Evolutionary conservation across 1,140 invertebrate genomes (phyloP).

Genomic region (Riptortus pedestris): DNA sequence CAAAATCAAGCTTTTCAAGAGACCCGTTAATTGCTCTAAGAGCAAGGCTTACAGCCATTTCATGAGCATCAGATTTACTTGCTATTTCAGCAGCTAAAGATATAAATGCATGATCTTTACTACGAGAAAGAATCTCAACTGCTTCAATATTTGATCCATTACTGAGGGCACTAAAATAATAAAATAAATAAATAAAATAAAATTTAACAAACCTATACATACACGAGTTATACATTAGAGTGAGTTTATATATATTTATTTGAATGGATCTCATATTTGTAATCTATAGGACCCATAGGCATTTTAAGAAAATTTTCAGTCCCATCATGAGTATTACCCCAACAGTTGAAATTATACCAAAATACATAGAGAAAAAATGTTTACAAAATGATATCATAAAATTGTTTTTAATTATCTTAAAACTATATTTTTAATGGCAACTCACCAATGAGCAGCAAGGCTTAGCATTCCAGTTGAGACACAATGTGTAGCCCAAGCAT

Average conservation of each 20-base stretch:
- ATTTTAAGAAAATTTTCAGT: no score
- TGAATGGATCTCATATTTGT: background rate
- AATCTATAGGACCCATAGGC: constrained; percentile 3
- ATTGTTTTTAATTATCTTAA: no score
- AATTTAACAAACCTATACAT: background rate
- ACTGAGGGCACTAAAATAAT: constrained; percentile 28
- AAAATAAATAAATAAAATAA: constrained; percentile 1
- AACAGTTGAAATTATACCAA: no score
- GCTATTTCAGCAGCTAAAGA: constrained; percentile 30
- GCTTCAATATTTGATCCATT: constrained; percentile 23
- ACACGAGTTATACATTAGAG: background rate
- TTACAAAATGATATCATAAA: no score
- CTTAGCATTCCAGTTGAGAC: constrained; percentile 42
- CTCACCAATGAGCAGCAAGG: constrained; percentile 50
- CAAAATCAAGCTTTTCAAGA: constrained; percentile 23
- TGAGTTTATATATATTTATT: background rate
- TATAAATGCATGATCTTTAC: constrained; percentile 28
- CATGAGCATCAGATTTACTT: constrained; percentile 11
- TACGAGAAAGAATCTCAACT: constrained; percentile 27
- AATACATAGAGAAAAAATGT: no score
- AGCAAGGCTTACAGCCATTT: constrained; percentile 27
- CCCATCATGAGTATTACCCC: no score
- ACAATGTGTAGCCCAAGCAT: constrained; percentile 43
- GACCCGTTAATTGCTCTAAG: constrained; percentile 20
- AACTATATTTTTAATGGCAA: no score